phyloP scores from a whole-genome alignment of 64 coral and sea anemone species.

The Dendronephthya gigantea region DNA sequence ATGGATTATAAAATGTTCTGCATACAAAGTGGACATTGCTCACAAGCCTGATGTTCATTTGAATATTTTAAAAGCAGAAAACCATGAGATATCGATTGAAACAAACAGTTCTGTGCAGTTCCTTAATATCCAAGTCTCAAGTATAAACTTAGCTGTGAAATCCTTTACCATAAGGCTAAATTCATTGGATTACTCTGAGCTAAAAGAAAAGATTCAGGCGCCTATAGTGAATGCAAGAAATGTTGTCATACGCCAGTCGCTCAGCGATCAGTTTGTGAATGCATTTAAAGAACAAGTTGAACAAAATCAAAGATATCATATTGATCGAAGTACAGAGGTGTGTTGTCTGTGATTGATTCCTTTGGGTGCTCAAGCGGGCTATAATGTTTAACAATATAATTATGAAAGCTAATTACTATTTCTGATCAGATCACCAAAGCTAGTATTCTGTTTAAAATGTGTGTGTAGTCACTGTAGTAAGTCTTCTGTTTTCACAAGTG shows the following conservation, averaged over 20 bases:
- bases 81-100: constrained; percentile 89
- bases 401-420: no score
- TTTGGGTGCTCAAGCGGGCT: no score
- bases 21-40: constrained; percentile 80
- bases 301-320: constrained; percentile 65
- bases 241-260: constrained; percentile 88
- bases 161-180: constrained; percentile 80
- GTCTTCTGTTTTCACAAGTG: no score
- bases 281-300: constrained; percentile 84
- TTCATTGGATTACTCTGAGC: constrained; percentile 83
- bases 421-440: no score
- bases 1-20: constrained; percentile 85
- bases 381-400: no score
- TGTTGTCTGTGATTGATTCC: background rate
- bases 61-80: constrained; percentile 75
- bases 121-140: constrained; percentile 71
- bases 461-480: no score
- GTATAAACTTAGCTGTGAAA: constrained; percentile 66
- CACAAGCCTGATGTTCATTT: constrained; percentile 88
- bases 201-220: constrained; percentile 80
- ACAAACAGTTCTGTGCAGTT: constrained; percentile 74
- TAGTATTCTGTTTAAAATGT: no score
- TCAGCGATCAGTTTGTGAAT: constrained; percentile 89
- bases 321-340: constrained; percentile 51
- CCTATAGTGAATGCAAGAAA: constrained; percentile 96